phyloP scores from a whole-genome alignment of 2,113 vertebrate species.

The Barbus barbus region DNA sequence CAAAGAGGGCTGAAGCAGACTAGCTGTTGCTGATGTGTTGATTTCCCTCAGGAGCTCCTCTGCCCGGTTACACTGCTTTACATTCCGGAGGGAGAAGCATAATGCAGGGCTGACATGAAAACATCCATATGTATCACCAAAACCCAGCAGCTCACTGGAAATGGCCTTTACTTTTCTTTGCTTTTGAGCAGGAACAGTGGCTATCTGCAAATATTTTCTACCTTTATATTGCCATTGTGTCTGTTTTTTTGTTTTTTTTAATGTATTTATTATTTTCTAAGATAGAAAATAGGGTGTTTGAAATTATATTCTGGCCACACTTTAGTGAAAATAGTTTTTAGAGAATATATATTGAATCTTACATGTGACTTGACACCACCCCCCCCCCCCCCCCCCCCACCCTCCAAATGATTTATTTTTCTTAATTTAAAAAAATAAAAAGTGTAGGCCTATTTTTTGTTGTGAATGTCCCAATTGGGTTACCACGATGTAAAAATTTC shows the following conservation, averaged over 20 bases:
- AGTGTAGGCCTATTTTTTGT: too few relatives aligned
- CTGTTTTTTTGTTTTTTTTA: too few relatives aligned
- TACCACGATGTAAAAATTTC: too few relatives aligned
- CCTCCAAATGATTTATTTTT: too few relatives aligned
- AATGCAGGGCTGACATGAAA: conserved; percentile 70
- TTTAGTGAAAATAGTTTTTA: not conserved
- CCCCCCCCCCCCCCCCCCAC: too few relatives aligned
- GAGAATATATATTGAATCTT: not conserved
- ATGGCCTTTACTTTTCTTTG: conserved; percentile 48
- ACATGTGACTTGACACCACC: too few relatives aligned
- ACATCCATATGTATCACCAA: conserved; percentile 77
- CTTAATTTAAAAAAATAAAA: too few relatives aligned
- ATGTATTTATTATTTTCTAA: too few relatives aligned
- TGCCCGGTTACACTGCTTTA: conserved; percentile 72
- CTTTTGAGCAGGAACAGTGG: conserved; percentile 49
- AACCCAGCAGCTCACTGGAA: conserved; percentile 32
- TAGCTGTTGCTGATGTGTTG: conserved; percentile 72
- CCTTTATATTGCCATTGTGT: not conserved
- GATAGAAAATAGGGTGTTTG: not conserved
- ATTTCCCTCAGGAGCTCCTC: conserved; percentile 77
- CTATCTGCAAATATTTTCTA: not conserved
- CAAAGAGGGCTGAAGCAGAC: conserved; percentile 73
- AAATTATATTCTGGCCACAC: not conserved
- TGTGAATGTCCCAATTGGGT: too few relatives aligned
- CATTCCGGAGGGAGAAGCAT: conserved; percentile 76